phyloP scores from a whole-genome alignment of 2,888 invertebrate species.

The Pyrgus malvae region DNA sequence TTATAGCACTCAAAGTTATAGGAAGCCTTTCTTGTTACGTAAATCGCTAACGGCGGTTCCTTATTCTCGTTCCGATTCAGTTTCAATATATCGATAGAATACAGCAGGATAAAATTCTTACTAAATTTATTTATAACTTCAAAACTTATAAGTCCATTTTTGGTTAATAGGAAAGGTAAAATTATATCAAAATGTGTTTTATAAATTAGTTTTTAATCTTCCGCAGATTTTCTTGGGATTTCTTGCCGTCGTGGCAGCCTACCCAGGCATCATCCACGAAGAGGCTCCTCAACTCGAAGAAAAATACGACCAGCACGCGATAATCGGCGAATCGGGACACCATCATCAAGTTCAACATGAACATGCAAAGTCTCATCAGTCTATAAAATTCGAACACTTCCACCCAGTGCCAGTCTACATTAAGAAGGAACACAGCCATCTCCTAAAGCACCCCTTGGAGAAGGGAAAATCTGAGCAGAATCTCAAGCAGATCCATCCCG shows the following conservation, averaged over 20 bases:
- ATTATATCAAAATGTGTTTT: background rate
- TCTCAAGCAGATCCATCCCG: constrained; percentile 83
- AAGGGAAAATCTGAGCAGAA: constrained; percentile 83
- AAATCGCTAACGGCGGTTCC: constrained; percentile 47
- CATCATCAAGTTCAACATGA: constrained; percentile 84
- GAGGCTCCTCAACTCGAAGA: constrained; percentile 65
- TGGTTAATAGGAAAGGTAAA: too few species aligned
- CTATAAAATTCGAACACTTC: constrained; percentile 86
- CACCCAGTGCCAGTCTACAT: constrained; percentile 86
- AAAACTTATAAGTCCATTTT: too few species aligned
- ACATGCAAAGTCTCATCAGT: constrained; percentile 86
- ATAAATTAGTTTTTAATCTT: constrained; percentile 11
- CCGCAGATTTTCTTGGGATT: constrained; percentile 75
- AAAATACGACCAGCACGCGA: constrained; percentile 62
- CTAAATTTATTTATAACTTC: too few species aligned
- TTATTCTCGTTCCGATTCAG: constrained; percentile 31
- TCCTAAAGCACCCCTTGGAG: constrained; percentile 84
- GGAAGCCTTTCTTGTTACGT: constrained; percentile 62
- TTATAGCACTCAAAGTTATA: constrained; percentile 39
- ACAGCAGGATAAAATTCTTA: background rate
- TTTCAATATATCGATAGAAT: constrained; percentile 1
- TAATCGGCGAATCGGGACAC: constrained; percentile 76
- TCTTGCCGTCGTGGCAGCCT: constrained; percentile 68
- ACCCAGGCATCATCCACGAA: constrained; percentile 71
- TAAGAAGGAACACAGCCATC: constrained; percentile 85